A percentile compares a stretch with the other conserved stretches of the same genome.
phyloP scores from a whole-genome alignment of 1,140 invertebrate species.

The Anastatus disparis region DNA sequence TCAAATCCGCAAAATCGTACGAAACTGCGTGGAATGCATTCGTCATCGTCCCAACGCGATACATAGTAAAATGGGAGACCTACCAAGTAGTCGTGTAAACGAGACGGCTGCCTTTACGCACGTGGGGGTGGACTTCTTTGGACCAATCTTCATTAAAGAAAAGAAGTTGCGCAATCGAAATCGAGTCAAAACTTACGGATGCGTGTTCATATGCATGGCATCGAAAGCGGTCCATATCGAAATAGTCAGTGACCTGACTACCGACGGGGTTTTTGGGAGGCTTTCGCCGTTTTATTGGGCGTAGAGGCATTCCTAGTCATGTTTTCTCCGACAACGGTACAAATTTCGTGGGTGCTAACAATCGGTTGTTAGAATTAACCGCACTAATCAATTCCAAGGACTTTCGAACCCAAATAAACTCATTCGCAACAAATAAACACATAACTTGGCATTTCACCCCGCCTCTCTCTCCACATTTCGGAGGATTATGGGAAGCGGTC shows the following conservation, averaged over 20 bases:
- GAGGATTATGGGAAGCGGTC: constrained; percentile 18
- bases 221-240: too few species aligned
- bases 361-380: constrained; percentile 28
- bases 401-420: not conserved
- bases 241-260: too few species aligned
- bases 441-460: constrained; percentile 21
- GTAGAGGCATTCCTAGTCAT: constrained; percentile 14
- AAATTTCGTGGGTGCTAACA: constrained; percentile 45
- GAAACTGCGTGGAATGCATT: not conserved
- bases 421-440: too few species aligned
- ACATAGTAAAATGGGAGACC: not conserved
- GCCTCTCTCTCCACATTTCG: too few species aligned
- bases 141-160: too few species aligned
- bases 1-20: not conserved
- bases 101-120: too few species aligned
- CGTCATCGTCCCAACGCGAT: not conserved
- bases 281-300: not conserved
- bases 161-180: not conserved
- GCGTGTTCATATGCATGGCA: too few species aligned
- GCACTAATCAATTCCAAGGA: not conserved
- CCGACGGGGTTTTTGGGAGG: too few species aligned
- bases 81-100: not conserved
- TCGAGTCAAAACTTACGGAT: not conserved
- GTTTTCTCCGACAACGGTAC: constrained; percentile 49
- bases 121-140: too few species aligned